These are phyloP conservation scores for Steatocranus sp. DNA, from an alignment of 2,797 vertebrate species.

Conservation along the genomic window DNA sequence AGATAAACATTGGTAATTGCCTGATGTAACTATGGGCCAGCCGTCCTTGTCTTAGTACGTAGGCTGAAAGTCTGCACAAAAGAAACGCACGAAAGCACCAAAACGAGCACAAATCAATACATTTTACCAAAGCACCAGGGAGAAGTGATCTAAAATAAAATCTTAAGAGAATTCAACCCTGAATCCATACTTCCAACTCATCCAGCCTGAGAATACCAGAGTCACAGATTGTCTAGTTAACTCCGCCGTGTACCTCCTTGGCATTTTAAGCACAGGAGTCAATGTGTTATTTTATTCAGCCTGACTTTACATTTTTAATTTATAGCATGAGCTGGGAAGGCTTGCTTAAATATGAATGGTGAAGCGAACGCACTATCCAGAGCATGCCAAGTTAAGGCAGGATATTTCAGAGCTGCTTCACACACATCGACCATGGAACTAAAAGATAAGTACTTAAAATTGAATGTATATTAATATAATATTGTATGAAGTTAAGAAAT, in stretches of 20 bases:
- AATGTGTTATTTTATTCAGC: neutral
- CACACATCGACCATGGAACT: neutral
- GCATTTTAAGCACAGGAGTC: slow-evolving; percentile 11
- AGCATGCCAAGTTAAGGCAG: neutral
- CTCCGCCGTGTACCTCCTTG: neutral
- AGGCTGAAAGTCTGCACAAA: neutral
- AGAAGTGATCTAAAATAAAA: neutral
- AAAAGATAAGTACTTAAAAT: neutral
- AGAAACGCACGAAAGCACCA: neutral
- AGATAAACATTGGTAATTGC: slow-evolving; percentile 11
- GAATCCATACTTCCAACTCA: neutral
- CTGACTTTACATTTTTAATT: slow-evolving; percentile 46
- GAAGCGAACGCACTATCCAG: slow-evolving; percentile 10
- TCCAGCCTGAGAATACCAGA: neutral
- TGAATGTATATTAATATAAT: neutral
- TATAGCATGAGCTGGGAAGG: slow-evolving; percentile 10
- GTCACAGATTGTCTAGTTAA: neutral
- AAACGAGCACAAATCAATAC: neutral
- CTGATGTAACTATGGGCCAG: neutral
- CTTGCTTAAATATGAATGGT: slow-evolving; percentile 50
- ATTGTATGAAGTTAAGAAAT: neutral
- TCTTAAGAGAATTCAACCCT: neutral
- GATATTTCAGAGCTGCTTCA: neutral
- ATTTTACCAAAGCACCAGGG: neutral
- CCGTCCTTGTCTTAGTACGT: neutral